Conservation (phyloP, 23 tunicate species). For the Trididemnum clinides region DNA sequence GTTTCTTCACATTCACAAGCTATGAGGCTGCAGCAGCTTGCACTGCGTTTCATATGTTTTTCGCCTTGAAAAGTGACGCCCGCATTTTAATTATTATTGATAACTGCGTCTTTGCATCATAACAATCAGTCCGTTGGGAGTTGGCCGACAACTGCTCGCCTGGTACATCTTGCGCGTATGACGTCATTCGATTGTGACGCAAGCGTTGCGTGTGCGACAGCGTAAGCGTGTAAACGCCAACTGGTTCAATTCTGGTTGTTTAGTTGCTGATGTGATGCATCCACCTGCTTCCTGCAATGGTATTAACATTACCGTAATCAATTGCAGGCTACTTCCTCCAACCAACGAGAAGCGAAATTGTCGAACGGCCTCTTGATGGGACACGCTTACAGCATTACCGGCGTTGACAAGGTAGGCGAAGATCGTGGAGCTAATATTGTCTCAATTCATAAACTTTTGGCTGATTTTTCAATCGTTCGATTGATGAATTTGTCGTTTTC, state of each 20-base stretch:
- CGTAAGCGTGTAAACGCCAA: not conserved
- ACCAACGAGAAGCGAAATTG: constrained; percentile 79
- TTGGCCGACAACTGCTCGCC: not conserved
- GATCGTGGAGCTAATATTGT: too few species aligned
- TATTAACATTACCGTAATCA: too few species aligned
- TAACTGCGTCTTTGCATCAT: not conserved
- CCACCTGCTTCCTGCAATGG: too few species aligned
- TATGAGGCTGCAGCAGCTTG: too few species aligned
- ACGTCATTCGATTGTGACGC: too few species aligned
- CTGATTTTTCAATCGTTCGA: too few species aligned
- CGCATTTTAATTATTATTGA: not conserved
- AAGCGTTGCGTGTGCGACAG: not conserved
- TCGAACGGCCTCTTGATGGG: constrained; percentile 87
- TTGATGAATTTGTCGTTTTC: too few species aligned
- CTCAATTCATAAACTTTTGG: too few species aligned
- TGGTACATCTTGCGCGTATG: too few species aligned
- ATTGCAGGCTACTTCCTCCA: too few species aligned
- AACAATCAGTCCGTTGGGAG: not conserved
- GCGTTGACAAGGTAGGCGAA: constrained; percentile 77
- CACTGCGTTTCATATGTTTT: too few species aligned
- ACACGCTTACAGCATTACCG: constrained; percentile 98
- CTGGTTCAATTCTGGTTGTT: not conserved
- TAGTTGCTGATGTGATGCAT: not conserved
- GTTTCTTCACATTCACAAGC: too few species aligned
- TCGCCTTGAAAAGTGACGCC: not conserved